phyloP scores from a whole-genome alignment of 2,888 invertebrate species.

The Resseliella maxima region DNA sequence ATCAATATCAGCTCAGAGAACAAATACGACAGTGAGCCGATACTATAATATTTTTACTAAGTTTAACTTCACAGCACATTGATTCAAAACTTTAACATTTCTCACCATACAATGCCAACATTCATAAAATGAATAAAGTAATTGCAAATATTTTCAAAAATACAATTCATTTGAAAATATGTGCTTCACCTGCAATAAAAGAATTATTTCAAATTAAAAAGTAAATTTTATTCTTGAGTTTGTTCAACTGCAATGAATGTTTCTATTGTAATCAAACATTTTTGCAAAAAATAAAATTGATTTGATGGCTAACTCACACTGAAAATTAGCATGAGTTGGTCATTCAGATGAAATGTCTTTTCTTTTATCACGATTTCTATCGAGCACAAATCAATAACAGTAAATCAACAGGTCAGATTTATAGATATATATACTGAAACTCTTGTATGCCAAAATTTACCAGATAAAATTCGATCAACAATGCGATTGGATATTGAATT shows the following conservation, averaged over 20 bases:
- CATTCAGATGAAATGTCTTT: conserved; percentile 5
- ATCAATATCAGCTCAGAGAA: background rate
- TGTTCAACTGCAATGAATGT: too few relatives aligned
- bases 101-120: too few relatives aligned
- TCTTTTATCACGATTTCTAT: background rate
- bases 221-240: too few relatives aligned
- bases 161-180: too few relatives aligned
- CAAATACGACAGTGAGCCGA: background rate
- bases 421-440: conserved; percentile 32
- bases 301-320: too few relatives aligned
- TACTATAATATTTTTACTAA: background rate
- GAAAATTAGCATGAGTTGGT: conserved; percentile 42
- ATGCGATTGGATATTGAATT: background rate
- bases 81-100: background rate
- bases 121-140: background rate
- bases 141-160: too few relatives aligned
- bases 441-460: background rate
- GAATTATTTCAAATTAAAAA: too few relatives aligned
- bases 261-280: too few relatives aligned
- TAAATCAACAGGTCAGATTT: conserved; percentile 53
- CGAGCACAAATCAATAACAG: conserved; percentile 40
- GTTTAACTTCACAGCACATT: background rate
- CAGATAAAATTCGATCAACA: background rate
- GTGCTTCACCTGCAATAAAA: too few relatives aligned
- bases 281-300: too few relatives aligned